Conservation (phyloP, 2,797 vertebrate species). For the Xiphorhynchus erythropygius region DNA sequence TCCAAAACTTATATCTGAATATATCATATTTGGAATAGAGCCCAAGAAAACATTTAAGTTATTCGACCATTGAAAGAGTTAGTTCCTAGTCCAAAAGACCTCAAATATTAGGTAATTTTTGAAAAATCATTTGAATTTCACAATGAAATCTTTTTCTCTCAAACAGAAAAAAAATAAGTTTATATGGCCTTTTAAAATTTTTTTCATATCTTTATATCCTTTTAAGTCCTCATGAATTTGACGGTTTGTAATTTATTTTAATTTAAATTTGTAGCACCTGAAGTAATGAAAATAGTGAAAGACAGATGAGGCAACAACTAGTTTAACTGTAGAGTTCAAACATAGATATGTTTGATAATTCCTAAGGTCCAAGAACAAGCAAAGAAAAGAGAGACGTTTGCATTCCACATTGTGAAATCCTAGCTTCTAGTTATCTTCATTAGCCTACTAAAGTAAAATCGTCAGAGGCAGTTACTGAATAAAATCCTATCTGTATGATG, state of each 20-base stretch:
- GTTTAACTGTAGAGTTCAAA: neutral
- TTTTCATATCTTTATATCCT: neutral
- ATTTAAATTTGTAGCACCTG: neutral
- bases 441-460: neutral
- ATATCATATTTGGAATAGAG: neutral
- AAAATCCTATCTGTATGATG: neutral
- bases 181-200: neutral
- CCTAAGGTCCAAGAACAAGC: neutral
- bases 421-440: neutral
- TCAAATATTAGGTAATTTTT: neutral
- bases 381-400: neutral
- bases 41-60: neutral
- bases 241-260: neutral
- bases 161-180: neutral
- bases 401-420: neutral
- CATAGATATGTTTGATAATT: neutral
- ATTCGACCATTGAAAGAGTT: neutral
- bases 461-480: neutral
- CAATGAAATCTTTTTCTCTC: neutral
- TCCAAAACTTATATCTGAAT: neutral
- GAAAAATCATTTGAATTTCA: neutral
- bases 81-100: neutral
- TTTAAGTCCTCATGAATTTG: neutral
- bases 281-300: neutral
- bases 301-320: neutral